Evolutionary conservation across 1,140 invertebrate genomes (phyloP).

Genomic region (Temnothorax nylanderi): DNA sequence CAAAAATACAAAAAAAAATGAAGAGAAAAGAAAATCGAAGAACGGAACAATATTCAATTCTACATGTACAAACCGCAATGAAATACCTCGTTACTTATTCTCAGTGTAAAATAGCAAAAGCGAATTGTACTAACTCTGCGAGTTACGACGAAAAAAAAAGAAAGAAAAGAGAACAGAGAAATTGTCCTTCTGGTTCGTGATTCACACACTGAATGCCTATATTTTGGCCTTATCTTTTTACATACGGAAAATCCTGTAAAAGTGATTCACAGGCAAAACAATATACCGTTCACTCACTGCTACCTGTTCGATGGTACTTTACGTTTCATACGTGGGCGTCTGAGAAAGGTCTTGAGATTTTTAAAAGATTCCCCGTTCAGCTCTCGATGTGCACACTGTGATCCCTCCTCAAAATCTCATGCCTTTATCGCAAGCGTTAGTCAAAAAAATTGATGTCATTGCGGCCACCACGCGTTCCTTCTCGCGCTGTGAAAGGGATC

Average conservation of each 20-base stretch:
- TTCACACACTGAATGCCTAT: slow-evolving; percentile 77
- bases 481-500: neutral
- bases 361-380: neutral
- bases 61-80: slow-evolving; percentile 49
- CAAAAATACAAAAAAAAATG: slow-evolving; percentile 49
- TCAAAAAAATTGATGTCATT: slow-evolving; percentile 28
- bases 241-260: slow-evolving; percentile 48
- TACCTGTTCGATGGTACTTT: slow-evolving; percentile 28
- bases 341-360: slow-evolving; percentile 3
- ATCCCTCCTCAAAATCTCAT: neutral
- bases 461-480: slow-evolving; percentile 4
- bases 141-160: slow-evolving; percentile 34
- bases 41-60: slow-evolving; percentile 52
- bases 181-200: slow-evolving; percentile 55
- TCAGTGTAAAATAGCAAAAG: slow-evolving; percentile 47
- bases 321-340: neutral
- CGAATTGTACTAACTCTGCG: slow-evolving; percentile 64
- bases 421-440: slow-evolving; percentile 23
- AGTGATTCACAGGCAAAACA: slow-evolving; percentile 40
- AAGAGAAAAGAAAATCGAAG: slow-evolving; percentile 38
- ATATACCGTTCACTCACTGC: slow-evolving; percentile 43
- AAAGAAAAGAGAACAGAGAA: neutral
- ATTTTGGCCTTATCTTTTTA: slow-evolving; percentile 83
- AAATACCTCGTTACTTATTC: slow-evolving; percentile 60
- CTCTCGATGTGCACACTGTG: neutral